These are phyloP conservation scores for Donacobius atricapilla DNA, from an alignment of 2,113 vertebrate species.

Conservation along the genomic window DNA sequence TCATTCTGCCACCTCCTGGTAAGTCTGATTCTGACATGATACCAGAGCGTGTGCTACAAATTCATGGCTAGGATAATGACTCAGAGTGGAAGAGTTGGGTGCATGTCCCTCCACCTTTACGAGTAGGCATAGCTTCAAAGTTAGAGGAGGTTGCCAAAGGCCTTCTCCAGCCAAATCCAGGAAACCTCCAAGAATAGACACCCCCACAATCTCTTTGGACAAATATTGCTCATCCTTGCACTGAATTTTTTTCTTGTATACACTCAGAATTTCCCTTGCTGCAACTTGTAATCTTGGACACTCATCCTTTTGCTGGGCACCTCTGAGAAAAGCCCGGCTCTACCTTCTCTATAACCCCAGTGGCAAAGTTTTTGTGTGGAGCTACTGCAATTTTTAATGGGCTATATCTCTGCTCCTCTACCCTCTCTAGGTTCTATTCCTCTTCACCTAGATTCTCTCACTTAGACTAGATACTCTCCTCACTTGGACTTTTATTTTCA, in stretches of 20 bases:
- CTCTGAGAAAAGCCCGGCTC: not conserved
- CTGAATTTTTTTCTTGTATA: not conserved
- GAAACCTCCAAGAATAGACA: not conserved
- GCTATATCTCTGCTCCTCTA: not conserved
- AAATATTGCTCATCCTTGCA: not conserved
- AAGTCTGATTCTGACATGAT: not conserved
- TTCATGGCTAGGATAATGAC: not conserved
- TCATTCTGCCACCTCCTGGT: conserved; percentile 68
- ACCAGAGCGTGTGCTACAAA: not conserved
- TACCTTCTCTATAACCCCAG: not conserved
- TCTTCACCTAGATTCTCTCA: not conserved
- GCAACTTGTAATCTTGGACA: not conserved
- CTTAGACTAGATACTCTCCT: not conserved
- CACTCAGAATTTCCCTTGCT: not conserved
- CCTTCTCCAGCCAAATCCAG: not conserved
- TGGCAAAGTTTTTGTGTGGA: not conserved
- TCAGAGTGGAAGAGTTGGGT: not conserved
- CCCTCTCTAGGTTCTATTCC: not conserved
- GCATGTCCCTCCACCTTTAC: not conserved
- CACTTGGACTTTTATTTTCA: not conserved
- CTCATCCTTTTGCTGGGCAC: not conserved
- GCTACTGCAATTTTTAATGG: not conserved
- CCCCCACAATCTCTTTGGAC: not conserved
- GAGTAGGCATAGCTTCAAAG: not conserved
- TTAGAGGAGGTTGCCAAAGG: not conserved